Conservation (phyloP, 2,113 vertebrate genomes). For the Pelmatolapia mariae region DNA sequence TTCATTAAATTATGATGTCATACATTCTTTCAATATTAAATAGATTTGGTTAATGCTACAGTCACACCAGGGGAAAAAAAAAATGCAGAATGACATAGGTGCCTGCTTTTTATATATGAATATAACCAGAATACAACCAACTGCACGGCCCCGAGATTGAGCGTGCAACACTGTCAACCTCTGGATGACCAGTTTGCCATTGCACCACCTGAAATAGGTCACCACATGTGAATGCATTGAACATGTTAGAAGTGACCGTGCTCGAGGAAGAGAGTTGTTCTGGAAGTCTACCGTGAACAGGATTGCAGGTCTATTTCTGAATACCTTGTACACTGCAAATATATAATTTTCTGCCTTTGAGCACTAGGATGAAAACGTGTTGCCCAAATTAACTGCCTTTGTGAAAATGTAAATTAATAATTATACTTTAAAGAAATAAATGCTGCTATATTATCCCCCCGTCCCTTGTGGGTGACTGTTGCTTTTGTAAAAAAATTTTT, state of each 20-base stretch:
- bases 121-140: neutral
- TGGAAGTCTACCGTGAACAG: neutral
- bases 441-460: neutral
- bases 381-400: neutral
- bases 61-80: fast-evolving
- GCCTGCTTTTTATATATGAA: neutral
- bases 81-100: neutral
- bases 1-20: neutral
- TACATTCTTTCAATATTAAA: neutral
- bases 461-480: neutral
- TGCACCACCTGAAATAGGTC: neutral
- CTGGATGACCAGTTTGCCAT: neutral
- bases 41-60: neutral
- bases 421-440: neutral
- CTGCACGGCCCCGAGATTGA: neutral
- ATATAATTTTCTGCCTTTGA: neutral
- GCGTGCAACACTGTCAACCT: neutral
- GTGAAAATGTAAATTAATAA: neutral
- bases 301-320: neutral
- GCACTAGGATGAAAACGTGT: neutral
- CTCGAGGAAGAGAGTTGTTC: neutral
- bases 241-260: neutral
- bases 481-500: neutral
- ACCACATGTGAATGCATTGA: neutral
- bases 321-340: neutral